These are phyloP conservation scores for Diglossa brunneiventris DNA, from an alignment of 2,113 vertebrate genomes.

Conservation along the genomic window DNA sequence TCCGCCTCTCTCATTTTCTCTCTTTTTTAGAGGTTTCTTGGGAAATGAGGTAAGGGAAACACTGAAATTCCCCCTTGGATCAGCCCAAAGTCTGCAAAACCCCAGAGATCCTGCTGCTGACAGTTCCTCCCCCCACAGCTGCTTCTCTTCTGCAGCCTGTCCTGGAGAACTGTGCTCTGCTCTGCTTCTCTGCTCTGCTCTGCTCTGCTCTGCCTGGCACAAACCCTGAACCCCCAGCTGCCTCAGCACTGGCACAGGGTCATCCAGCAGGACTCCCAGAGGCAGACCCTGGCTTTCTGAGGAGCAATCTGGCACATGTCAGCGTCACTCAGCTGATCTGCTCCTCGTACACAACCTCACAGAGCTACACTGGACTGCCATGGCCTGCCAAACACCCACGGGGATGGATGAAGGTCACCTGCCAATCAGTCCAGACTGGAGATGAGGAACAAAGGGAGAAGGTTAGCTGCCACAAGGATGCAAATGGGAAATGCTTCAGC, in stretches of 20 bases:
- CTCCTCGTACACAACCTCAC: fast-evolving
- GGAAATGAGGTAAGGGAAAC: neutral
- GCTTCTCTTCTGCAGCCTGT: neutral
- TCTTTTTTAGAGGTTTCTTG: neutral
- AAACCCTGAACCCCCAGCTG: neutral
- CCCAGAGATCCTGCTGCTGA: neutral
- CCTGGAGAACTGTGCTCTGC: neutral
- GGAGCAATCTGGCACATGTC: neutral
- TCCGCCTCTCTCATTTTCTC: neutral
- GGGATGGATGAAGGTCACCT: neutral
- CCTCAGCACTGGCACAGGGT: neutral
- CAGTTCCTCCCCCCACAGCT: neutral
- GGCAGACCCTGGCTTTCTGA: neutral
- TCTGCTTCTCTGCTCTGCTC: too few relatives aligned
- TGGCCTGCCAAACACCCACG: neutral
- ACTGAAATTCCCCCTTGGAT: neutral
- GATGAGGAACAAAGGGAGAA: neutral
- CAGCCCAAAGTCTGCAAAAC: neutral
- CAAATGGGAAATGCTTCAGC: neutral
- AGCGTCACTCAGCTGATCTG: neutral
- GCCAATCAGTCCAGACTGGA: neutral
- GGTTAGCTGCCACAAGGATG: neutral
- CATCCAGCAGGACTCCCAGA: neutral
- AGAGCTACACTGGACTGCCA: neutral
- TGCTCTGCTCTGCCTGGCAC: neutral